A percentile compares a stretch with the other conserved stretches of the same genome.
Conservation (phyloP, 2,888 invertebrate species). For the Aelia acuminata region DNA sequence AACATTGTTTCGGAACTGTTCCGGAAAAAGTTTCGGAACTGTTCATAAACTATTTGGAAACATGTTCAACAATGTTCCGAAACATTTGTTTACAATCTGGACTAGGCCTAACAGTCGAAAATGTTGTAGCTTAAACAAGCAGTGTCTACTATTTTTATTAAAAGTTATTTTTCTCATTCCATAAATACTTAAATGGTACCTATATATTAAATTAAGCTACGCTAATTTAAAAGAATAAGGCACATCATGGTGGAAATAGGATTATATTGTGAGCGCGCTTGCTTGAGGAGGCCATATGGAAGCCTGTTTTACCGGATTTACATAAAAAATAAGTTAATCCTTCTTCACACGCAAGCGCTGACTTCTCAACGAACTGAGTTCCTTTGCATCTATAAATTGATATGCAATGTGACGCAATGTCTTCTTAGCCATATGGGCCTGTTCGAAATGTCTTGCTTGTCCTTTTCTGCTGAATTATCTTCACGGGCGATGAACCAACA, state of each 20-base stretch:
- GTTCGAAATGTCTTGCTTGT: background rate
- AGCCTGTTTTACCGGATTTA: background rate
- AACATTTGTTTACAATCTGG: no score
- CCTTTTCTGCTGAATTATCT: background rate
- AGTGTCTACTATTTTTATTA: no score
- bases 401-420: background rate
- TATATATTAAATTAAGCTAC: background rate
- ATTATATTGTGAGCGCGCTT: background rate
- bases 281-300: background rate
- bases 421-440: background rate
- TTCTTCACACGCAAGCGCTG: background rate
- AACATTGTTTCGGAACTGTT: no score
- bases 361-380: background rate
- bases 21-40: no score
- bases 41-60: no score
- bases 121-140: no score
- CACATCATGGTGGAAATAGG: background rate
- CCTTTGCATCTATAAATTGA: background rate
- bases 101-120: no score
- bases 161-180: no score
- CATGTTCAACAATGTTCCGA: no score
- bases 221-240: background rate
- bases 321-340: conserved; percentile 8
- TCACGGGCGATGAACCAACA: background rate
- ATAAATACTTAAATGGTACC: background rate